Base-by-base conservation (phyloP, 2,888 invertebrate genomes). In the Sminthurinus aureus region DNA sequence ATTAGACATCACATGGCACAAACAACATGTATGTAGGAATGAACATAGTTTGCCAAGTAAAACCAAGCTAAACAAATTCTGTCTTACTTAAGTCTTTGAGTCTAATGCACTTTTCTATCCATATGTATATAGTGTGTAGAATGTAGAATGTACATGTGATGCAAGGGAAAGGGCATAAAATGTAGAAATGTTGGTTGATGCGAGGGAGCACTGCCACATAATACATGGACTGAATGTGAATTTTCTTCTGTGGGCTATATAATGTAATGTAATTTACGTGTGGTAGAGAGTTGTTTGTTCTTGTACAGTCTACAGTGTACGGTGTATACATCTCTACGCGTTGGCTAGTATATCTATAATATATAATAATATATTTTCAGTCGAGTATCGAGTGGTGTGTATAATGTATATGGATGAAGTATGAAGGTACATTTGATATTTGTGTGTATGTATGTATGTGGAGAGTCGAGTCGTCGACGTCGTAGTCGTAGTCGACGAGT, bases 401-500 rank as follows among this genome's bases (percentile, higher is more conserved):
- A 38, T 6, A 38, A 38, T 38, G 38, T 38, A 38, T 1, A 38
- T 38, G 38, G 3, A 38, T 38, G 38, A 38, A 38, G 38, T 38
- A 38, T 38, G 38, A 38, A 38, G 38, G 38, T 38, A 38, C 38
- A 38, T 38, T 38, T 38, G 1, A 38, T 38, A n/a, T n/a, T n/a
- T n/a, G n/a, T 50, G 51, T 75, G 75, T 50, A 51, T 50, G 26
- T 18, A 38, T 74, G 74, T 4, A 38, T 74, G 74, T 20, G 75
- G 75, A 75, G 69, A 75, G 75, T 50, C 51, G 79, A 71, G 74
- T 73, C 73, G 80, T 50, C 73, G 80, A 22, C 15, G 12, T 12
- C 51, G 74, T 73, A 52, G 80, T 50, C 73, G 80, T 4, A 0
- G 12, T 12, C 51, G 74, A 26, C 51, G 74, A 79, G 83, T 83